Evolutionary conservation across 2,888 invertebrate species (phyloP), one percentile per base, ranked within the genome.

Genomic region (Rhagophthalmus giganteus): DNA sequence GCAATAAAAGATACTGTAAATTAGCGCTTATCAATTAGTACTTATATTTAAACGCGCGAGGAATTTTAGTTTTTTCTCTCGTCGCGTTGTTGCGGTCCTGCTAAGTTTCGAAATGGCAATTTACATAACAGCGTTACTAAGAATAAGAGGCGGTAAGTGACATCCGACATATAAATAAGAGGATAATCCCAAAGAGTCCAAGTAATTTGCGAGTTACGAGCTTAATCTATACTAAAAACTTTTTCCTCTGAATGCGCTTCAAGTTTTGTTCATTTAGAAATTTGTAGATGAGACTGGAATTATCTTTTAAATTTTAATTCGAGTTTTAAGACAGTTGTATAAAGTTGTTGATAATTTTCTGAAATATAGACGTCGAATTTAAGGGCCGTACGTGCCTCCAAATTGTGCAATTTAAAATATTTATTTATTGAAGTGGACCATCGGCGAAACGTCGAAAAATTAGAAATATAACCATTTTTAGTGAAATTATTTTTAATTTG

Each of bases 231-330:
- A 54, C 55, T 55, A 50, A 33, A 55, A 60, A 53, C 40, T 51
- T 50, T 50, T 57, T 47, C 40, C 26, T 33, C 40, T 55, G 2
- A 28, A 26, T 28, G 27, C 25, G 3, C 6, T 20, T 33, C 32
- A 37, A 42, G 54, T 59, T 63, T 56, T 37, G 54, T 50, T 57
- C 54, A 51, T 55, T 49, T 53, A 54, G 57, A 65, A 63, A 64
- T 63, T 63, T 61, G 58, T 55, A 60, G 62, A 61, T 59, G 59
- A 55, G 58, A 44, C 45, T 20, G 16, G 61, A 66, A 66, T 68
- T 67, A 66, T 67, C 66, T 61, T 61, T 52, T 64, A 65, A 64
- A 65, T 65, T 68, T 68, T 66, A 64, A 64, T 58, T 65, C 66
- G 66, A 68, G 67, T 63, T 65, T 59, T 57, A 56, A 55, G 58